Base-by-base conservation (phyloP, 2,113 vertebrate genomes). In the Cavia porcellus region DNA sequence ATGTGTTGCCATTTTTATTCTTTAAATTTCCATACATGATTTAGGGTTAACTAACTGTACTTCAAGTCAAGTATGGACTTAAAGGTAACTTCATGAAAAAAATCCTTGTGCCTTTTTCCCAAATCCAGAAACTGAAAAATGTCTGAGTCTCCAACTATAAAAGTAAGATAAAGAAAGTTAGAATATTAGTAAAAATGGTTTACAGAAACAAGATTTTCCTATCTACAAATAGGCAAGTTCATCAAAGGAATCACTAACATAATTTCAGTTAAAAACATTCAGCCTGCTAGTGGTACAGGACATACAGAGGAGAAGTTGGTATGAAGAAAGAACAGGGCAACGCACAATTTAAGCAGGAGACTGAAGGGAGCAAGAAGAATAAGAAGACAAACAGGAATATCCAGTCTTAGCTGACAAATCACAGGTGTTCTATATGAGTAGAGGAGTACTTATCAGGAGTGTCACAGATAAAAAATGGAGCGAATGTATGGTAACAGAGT, bases 181-280 rank as follows among this genome's bases (percentile, higher is more conserved):
- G 12, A 77, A 17, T 66, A 38, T 47, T 82, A 83, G 64, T 57
- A 70, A 87, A 62, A 90, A 66, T 38, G 0, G 0, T 55, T 1
- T 74, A 10, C 50, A 70, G 35, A 90, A 75, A 77, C n/a, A 35
- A 12, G 8, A 32, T 28, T 79, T 92, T 95, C 42, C 74, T 0
- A 79, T 1, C 15, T 83, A n/a, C 2, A 85, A 13, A 57, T 90
- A 86, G 62, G 42, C 2, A 47, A 59, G 9, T 75, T 22, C 4
- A 25, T 79, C 6, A 11, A 92, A 70, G 25, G 22, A 93, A 83
- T 84, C 3, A 1, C 35, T 17, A 90, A 35, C 15, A 86, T 59
- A 87, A 88, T 96, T n/a, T 77, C 17, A 95, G 13, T n/a, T 70
- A 74, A 74, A 13, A 66, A 12, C n/a, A n/a, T n/a, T 80, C 59